Conservation (phyloP, 1,140 invertebrate genomes). For the Aphidius gifuensis region DNA sequence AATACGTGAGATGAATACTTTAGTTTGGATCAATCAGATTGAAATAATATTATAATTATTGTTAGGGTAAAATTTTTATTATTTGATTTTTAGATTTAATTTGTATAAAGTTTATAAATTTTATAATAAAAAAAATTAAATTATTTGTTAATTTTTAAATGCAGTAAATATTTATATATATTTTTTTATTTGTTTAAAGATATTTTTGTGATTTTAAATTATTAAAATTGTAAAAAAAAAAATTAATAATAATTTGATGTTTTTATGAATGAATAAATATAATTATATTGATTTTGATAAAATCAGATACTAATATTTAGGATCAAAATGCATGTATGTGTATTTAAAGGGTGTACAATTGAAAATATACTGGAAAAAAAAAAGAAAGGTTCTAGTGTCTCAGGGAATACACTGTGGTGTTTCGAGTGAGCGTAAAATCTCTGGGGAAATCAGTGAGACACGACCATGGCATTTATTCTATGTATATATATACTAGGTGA, state of each 20-base stretch:
- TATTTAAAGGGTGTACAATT: not conserved
- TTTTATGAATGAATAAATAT: conserved; percentile 9
- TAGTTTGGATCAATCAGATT: not conserved
- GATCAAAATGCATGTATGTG: conserved; percentile 10
- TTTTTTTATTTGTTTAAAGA: not conserved
- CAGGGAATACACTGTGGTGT: conserved; percentile 29
- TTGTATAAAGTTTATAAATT: too few species aligned
- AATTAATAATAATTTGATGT: not conserved
- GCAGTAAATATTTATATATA: too few species aligned
- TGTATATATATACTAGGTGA: conserved; percentile 15
- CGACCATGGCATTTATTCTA: conserved; percentile 18
- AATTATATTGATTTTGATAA: conserved; percentile 9
- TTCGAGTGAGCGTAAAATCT: conserved; percentile 29
- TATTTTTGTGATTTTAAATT: not conserved
- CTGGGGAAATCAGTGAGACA: conserved; percentile 53
- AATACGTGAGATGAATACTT: conserved; percentile 5
- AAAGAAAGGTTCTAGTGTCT: conserved; percentile 30
- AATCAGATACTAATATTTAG: conserved; percentile 13
- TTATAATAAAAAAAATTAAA: too few species aligned
- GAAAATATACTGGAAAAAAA: not conserved
- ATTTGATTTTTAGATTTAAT: too few species aligned
- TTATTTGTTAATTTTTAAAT: too few species aligned
- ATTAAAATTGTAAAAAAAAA: too few species aligned
- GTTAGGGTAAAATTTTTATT: too few species aligned
- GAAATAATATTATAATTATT: too few species aligned